A percentile compares a stretch with the other conserved stretches of the same genome.
Conservation (phyloP, 2,888 invertebrate genomes). For the Stenodera caucasica region DNA sequence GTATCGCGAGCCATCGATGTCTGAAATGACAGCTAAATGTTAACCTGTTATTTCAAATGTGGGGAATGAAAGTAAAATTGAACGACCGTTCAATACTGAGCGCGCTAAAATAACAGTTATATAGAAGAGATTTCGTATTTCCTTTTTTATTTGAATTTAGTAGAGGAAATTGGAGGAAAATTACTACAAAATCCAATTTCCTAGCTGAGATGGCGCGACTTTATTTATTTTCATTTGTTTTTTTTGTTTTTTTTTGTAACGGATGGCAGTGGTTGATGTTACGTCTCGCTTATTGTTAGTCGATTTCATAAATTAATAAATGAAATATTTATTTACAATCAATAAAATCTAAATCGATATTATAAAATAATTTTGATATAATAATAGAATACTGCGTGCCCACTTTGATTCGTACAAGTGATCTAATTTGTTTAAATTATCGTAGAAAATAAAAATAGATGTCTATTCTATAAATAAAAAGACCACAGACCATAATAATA, state of each 20-base stretch:
- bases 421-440: too few relatives aligned
- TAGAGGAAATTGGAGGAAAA: neutral
- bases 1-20: neutral
- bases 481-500: too few relatives aligned
- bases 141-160: neutral
- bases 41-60: neutral
- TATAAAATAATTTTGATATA: too few relatives aligned
- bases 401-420: too few relatives aligned
- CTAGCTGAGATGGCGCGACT: neutral
- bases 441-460: too few relatives aligned
- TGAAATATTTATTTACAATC: too few relatives aligned
- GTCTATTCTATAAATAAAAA: too few relatives aligned
- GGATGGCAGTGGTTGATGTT: neutral
- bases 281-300: neutral
- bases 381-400: too few relatives aligned
- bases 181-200: neutral
- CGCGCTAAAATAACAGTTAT: neutral
- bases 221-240: slow-evolving; percentile 1
- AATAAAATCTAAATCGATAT: too few relatives aligned
- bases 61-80: neutral
- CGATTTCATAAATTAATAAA: neutral
- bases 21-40: neutral
- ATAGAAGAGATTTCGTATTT: neutral
- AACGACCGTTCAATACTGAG: neutral
- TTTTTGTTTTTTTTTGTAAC: neutral